phyloP scores from a whole-genome alignment of 2,888 invertebrate genomes.

The Amphipoea lucens region DNA sequence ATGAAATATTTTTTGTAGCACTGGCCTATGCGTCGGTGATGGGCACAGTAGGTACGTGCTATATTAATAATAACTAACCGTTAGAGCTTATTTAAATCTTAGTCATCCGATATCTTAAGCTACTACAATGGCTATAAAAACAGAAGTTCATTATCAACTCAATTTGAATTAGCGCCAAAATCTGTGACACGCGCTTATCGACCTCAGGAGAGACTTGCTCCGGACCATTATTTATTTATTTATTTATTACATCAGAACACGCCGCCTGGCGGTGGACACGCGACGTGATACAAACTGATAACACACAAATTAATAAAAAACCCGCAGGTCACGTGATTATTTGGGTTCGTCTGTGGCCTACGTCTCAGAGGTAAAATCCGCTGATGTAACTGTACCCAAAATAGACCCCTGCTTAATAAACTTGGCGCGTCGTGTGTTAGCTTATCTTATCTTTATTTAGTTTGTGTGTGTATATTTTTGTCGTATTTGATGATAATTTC shows the following conservation, averaged over 20 bases:
- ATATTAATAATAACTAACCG: background rate
- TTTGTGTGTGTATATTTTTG: slow-evolving; percentile 26
- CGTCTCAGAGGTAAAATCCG: background rate
- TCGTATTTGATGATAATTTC: slow-evolving; percentile 1
- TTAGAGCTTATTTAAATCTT: background rate
- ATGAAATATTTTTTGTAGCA: background rate
- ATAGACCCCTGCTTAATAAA: slow-evolving; percentile 47
- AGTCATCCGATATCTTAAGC: background rate
- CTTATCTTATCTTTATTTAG: slow-evolving; percentile 37
- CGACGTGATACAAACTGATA: slow-evolving; percentile 37
- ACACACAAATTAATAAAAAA: slow-evolving; percentile 22
- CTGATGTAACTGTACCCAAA: slow-evolving; percentile 54
- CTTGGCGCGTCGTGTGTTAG: slow-evolving; percentile 37
- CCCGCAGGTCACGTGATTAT: slow-evolving; percentile 26
- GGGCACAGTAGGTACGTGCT: background rate
- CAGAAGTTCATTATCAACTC: background rate
- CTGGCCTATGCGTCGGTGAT: background rate
- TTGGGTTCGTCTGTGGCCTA: slow-evolving; percentile 21
- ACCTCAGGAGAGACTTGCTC: slow-evolving; percentile 12
- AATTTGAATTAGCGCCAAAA: background rate
- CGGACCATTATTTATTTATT: slow-evolving; percentile 28
- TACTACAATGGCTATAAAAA: background rate
- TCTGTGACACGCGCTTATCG: slow-evolving; percentile 16
- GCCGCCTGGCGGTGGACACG: slow-evolving; percentile 18
- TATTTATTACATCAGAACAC: slow-evolving; percentile 48